Evolutionary conservation across 2,888 invertebrate species (phyloP), one percentile per base, ranked within the genome.

Genomic region (Rambutsinella grinnellia): DNA sequence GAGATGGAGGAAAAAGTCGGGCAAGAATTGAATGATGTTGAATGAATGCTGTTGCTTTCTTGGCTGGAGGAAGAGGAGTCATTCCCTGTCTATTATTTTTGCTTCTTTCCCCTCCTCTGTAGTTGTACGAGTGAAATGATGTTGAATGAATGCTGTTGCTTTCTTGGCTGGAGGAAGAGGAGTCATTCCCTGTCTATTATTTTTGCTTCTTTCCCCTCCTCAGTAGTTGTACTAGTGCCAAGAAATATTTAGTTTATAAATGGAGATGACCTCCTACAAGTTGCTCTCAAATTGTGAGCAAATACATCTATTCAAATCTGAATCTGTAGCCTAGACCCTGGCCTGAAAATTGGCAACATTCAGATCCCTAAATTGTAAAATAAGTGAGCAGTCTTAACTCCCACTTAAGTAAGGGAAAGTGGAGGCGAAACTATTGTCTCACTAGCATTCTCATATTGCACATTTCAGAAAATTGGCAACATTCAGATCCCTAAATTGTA

Each of bases 131-230:
- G n/a, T n/a, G n/a, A n/a, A n/a, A n/a, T n/a, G n/a, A n/a, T n/a
- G n/a, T n/a, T n/a, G n/a, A n/a, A n/a, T 6, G 46, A 47, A 61
- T 61, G 49, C 66, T 70, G 70, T 70, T 70, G 70, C 70, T 70
- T 62, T 63, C 28, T 70, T 70, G 70, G 70, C 62, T 56, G 10
- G n/a, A n/a, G n/a, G n/a, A n/a, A n/a, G n/a, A n/a, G n/a, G n/a
- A n/a, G n/a, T n/a, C n/a, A n/a, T n/a, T n/a, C n/a, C n/a, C n/a
- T n/a, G n/a, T n/a, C n/a, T n/a, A n/a, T n/a, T n/a, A n/a, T n/a
- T n/a, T n/a, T n/a, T n/a, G n/a, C n/a, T n/a, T n/a, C n/a, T n/a
- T n/a, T n/a, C n/a, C n/a, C n/a, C n/a, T n/a, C n/a, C n/a, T n/a
- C 13, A 44, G 44, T 68, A 36, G 49, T 21, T 47, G 3, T 2